A percentile compares a stretch with the other conserved stretches of the same genome.
Conservation (phyloP, 2,888 invertebrate species). For the Drosophila eohydei region DNA sequence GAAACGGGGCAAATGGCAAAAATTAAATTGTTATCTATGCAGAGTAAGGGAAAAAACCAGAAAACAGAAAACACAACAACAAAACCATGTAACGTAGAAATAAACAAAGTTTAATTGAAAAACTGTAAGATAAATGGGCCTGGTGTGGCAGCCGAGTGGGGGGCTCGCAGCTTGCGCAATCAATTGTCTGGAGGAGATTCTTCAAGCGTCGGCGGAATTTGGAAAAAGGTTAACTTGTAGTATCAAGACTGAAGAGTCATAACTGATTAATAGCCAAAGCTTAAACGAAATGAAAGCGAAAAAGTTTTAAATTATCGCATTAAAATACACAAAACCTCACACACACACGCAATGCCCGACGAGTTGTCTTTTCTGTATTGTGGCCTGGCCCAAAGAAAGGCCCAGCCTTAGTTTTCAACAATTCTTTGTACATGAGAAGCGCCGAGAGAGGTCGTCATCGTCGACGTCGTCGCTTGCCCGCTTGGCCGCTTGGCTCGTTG, state of each 20-base stretch:
- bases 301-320: conserved; percentile 70
- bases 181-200: conserved; percentile 43
- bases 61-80: neutral
- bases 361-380: conserved; percentile 32
- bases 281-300: conserved; percentile 70
- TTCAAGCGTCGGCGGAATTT: conserved; percentile 51
- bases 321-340: conserved; percentile 42
- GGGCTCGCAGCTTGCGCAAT: conserved; percentile 40
- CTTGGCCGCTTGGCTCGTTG: conserved; percentile 23
- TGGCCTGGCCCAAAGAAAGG: conserved; percentile 52
- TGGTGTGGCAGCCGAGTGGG: conserved; percentile 18
- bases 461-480: conserved; percentile 3
- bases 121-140: conserved; percentile 59
- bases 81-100: conserved; percentile 41
- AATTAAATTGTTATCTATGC: conserved; percentile 68
- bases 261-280: conserved; percentile 69
- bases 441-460: conserved; percentile 29
- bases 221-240: conserved; percentile 37
- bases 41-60: conserved; percentile 12
- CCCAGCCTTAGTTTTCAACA: conserved; percentile 29
- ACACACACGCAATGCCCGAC: conserved; percentile 11
- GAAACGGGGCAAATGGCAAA: conserved; percentile 32
- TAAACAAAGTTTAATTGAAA: conserved; percentile 67
- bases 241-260: conserved; percentile 50
- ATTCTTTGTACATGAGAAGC: conserved; percentile 56